Base-by-base conservation (phyloP, 2,888 invertebrate species). In the Orthonevra nobilis region DNA sequence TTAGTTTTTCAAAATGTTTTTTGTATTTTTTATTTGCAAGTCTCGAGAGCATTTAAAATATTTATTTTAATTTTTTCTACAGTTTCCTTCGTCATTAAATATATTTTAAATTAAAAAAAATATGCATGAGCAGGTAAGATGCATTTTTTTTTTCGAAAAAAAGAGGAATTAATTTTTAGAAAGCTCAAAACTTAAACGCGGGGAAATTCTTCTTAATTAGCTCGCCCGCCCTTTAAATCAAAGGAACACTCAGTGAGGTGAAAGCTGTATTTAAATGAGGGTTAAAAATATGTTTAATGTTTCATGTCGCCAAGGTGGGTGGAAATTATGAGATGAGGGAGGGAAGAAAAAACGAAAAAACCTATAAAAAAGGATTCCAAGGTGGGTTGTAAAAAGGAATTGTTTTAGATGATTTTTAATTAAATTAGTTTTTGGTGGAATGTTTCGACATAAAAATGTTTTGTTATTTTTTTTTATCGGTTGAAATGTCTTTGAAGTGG, bases 71-170 rank as follows among this genome's bases (percentile, higher is more conserved):
- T 23, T 23, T 23, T 23, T 5, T 4, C 23, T 23, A 4, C 38
- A 26, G 38, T 56, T 56, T 28, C 15, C 5, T 28, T 26, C 12
- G 26, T 12, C 38, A 42, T 12, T 12, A 15, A 28, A 58, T 30
- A 40, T 40, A 64, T 52, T 64, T 52, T 52, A 64, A 64, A 64
- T 64, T 64, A 64, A 52, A 64, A 61, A 64, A 64, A 50, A 42
- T 19, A 52, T 54, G 38, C 42, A 10, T n/a, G n/a, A n/a, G n/a
- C n/a, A 50, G 40, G 40, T 50, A 63, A 63, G 36, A 32, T 15
- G 38, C 38, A 48, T 63, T 14, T 38, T 38, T 63, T 38, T n/a
- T 28, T 48, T 30, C 23, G 12, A 7, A 36, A 60, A n/a, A n/a
- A n/a, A n/a, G n/a, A n/a, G n/a, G n/a, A n/a, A n/a, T n/a, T n/a